Conservation (phyloP, 2,888 invertebrate genomes). For the Philaethria dido region DNA sequence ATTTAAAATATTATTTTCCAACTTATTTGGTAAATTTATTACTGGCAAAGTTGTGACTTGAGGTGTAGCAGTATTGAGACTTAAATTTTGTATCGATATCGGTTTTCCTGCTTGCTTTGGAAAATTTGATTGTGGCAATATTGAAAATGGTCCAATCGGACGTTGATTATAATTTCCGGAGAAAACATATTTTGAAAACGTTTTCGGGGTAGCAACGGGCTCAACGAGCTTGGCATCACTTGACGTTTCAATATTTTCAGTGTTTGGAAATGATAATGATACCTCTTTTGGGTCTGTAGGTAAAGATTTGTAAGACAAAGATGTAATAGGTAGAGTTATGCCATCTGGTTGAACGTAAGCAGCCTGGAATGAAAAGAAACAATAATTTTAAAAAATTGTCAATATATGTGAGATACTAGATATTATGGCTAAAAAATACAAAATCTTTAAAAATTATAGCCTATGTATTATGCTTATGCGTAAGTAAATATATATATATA, state of each 20-base stretch:
- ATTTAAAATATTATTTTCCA: slow-evolving; percentile 7
- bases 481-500: too few relatives aligned
- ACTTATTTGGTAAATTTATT: slow-evolving; percentile 5
- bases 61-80: slow-evolving; percentile 5
- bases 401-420: too few relatives aligned
- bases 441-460: too few relatives aligned
- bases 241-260: slow-evolving; percentile 8
- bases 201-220: not conserved
- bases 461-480: too few relatives aligned
- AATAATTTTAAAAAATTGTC: not conserved
- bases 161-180: not conserved
- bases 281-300: slow-evolving; percentile 16
- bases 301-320: slow-evolving; percentile 20
- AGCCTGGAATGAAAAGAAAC: slow-evolving; percentile 12
- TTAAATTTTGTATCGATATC: not conserved
- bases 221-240: not conserved
- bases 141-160: not conserved
- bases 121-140: not conserved
- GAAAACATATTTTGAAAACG: not conserved
- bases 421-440: too few relatives aligned
- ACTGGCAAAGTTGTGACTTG: not conserved
- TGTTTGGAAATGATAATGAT: slow-evolving; percentile 11
- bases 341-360: slow-evolving; percentile 20
- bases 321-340: slow-evolving; percentile 27
- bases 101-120: not conserved